Evolutionary conservation across 2,113 vertebrate species (phyloP).

Genomic region (Arenaria interpres): DNA sequence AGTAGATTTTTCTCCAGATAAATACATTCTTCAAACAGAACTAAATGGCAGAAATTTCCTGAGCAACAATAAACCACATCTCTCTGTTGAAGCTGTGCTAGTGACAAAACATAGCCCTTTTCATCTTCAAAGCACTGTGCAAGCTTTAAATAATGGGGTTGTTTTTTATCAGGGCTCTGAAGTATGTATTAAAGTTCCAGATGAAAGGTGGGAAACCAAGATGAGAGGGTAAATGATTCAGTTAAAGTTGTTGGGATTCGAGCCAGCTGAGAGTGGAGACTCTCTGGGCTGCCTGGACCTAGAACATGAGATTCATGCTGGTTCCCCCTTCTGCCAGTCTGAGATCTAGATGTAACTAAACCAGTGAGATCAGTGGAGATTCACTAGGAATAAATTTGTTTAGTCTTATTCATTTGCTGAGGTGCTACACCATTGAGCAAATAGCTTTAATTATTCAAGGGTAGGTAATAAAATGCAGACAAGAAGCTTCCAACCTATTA

Average conservation of each 20-base stretch:
- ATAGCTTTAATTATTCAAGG: neutral
- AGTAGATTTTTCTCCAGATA: constrained; percentile 32
- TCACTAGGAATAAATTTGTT: neutral
- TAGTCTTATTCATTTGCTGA: neutral
- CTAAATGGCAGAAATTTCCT: constrained; percentile 45
- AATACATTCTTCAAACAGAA: constrained; percentile 34
- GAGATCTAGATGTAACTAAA: neutral
- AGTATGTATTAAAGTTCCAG: constrained; percentile 7
- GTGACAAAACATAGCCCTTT: constrained; percentile 40
- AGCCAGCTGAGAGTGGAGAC: neutral
- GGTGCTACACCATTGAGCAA: neutral
- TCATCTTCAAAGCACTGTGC: constrained; percentile 61
- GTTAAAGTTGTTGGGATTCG: neutral
- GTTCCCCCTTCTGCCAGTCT: neutral
- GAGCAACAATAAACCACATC: constrained; percentile 32
- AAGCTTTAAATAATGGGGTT: constrained; percentile 44
- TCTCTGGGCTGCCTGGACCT: neutral
- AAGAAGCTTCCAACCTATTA: neutral
- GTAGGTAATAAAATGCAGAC: neutral
- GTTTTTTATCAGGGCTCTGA: neutral
- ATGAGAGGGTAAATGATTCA: neutral
- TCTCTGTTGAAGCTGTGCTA: constrained; percentile 16
- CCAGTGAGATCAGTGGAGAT: neutral
- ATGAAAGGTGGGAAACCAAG: constrained; percentile 51
- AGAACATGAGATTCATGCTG: neutral